Evolutionary conservation across 2,888 invertebrate species (phyloP), one percentile per base, ranked within the genome.

Genomic region (Osmoderma eremita): DNA sequence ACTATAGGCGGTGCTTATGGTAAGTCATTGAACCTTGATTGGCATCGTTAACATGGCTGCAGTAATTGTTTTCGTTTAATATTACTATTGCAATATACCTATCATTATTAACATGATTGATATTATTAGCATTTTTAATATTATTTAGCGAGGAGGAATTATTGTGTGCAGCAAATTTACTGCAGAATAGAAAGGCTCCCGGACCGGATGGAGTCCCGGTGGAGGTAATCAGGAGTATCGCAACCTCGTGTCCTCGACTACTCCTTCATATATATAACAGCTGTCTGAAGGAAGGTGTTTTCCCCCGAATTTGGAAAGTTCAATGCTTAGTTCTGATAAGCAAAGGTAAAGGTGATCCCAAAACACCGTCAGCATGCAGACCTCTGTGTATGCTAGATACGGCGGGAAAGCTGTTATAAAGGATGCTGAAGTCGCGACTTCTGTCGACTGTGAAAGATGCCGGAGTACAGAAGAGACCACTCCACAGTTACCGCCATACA

Each of bases 201-300:
- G 45, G 58, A 12, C 65, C 58, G 10, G 65, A 65, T 45, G 58
- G 56, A 17, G n/a, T 65, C 20, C 56, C 56, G 15, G 49, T 58
- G 3, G 65, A 65, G 38, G 22, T 18, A 3, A 12, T 53, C 20
- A 64, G 41, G 20, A n/a, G n/a, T 12, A 18, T 42, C 10, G 41
- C 38, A 20, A 15, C 12, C 3, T 15, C 15, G 13, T 42, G 45
- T 30, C 64, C 64, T 42, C 15, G 36, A 30, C 20, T 48, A 13
- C 22, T 65, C 8, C 17, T 65, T 3, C 17, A 30, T 20, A 22
- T 41, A 10, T 54, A 45, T 22, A 64, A 54, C 13, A 4, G 5
- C 10, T 45, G 53, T 17, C 42, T 64, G 61, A 48, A 22, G 18
- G 53, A 48, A 22, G 63, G 61, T 1, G 62, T 66, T 53, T 39